Base-by-base conservation (phyloP, 2,888 invertebrate species). In the Xylophagus ater region DNA sequence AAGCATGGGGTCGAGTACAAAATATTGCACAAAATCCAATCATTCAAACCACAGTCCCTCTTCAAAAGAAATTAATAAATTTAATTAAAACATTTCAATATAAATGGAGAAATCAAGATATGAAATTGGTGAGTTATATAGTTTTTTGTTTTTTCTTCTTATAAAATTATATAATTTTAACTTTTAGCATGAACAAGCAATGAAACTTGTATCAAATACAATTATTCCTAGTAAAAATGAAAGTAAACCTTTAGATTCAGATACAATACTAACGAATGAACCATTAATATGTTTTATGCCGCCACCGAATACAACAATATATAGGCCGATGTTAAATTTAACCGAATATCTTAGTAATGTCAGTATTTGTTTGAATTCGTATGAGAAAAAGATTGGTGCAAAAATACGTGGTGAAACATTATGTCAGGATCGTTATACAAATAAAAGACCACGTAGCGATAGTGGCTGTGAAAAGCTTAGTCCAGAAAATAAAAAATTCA, bases 11-110 rank as follows among this genome's bases (percentile, higher is more conserved):
- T 53, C 76, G 78, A 51, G 89, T 94, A 20, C 92, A 92, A 60
- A 72, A 74, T 6, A 68, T 85, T 38, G 82, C 92, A 3, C 90
- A 92, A 71, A 94, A 94, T 72, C 94, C 94, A 19, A 75, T 90
- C 49, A 73, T 84, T 4, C 73, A 78, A 42, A 74, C 81, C 25
- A 71, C 76, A 33, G 67, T 86, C 37, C 78, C 85, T 15, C 70
- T 87, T 38, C 83, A 87, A 53, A 75, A 83, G 46, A 71, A 80
- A 31, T 67, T 92, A 7, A 70, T 73, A 10, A 74, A 76, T 40
- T 67, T 90, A 31, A 71, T 92, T 30, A 67, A 68, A 46, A 83
- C 77, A 54, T 71, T 94, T 47, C 75, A 78, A 51, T 70, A 71
- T 43, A 75, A 86, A 51, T 94, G 93, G 93, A 73, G 73, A 44